These are phyloP conservation scores for Schizopygopsis pylzovi DNA, from an alignment of 2,797 vertebrate species.

Conservation along the genomic window DNA sequence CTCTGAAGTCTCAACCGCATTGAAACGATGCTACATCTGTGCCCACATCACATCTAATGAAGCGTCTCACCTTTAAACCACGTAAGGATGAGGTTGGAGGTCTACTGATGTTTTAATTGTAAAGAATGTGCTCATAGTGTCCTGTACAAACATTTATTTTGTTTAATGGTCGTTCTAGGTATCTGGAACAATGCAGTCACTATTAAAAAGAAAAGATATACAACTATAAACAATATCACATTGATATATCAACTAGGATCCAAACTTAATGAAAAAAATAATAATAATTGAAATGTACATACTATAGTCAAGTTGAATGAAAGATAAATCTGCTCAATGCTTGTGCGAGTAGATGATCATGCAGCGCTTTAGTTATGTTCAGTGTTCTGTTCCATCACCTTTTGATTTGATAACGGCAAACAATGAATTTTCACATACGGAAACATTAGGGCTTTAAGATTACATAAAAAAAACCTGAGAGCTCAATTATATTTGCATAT, in stretches of 20 bases:
- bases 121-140: conserved; percentile 18
- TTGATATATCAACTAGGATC: conserved; percentile 58
- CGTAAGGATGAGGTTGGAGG: neutral
- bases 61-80: neutral
- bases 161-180: conserved; percentile 67
- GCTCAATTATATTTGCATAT: conserved; percentile 65
- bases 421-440: conserved; percentile 42
- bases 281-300: conserved; percentile 44
- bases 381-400: neutral
- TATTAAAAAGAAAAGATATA: conserved; percentile 57
- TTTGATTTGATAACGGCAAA: conserved; percentile 25
- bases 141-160: conserved; percentile 74
- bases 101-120: neutral
- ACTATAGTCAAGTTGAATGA: conserved; percentile 49
- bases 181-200: conserved; percentile 67
- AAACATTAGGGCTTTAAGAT: conserved; percentile 61
- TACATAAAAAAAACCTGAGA: conserved; percentile 64
- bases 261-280: conserved; percentile 33
- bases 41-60: conserved; percentile 9
- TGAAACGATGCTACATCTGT: neutral
- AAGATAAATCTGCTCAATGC: conserved; percentile 13
- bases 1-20: conserved; percentile 5
- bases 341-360: conserved; percentile 35
- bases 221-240: conserved; percentile 58
- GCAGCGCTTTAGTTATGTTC: conserved; percentile 3